These are phyloP conservation scores for Cossypha caffra DNA, from an alignment of 2,797 vertebrate species.

Conservation along the genomic window DNA sequence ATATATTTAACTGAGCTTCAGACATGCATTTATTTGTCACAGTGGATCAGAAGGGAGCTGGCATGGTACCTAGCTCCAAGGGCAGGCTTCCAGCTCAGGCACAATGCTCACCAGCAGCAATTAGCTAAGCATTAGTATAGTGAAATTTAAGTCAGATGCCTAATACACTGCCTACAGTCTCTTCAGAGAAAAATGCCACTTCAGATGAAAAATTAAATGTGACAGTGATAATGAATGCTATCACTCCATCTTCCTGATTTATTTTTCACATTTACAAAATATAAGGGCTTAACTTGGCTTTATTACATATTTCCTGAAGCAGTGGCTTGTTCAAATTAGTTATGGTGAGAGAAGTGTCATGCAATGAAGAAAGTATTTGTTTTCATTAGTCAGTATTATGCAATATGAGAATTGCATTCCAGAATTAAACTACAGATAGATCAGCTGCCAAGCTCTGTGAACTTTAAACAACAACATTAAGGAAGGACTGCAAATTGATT, in stretches of 20 bases:
- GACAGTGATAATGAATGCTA: neutral
- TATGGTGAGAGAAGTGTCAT: neutral
- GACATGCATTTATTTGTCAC: neutral
- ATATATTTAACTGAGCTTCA: neutral
- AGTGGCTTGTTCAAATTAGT: neutral
- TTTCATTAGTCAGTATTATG: neutral
- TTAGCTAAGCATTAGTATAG: neutral
- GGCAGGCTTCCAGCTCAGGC: neutral
- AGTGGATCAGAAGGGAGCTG: neutral
- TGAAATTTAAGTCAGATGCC: neutral
- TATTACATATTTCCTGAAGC: neutral
- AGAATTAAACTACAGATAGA: neutral
- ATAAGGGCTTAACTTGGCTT: neutral
- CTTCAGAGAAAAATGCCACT: neutral
- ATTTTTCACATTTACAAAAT: neutral
- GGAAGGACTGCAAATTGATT: neutral
- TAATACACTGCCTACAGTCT: neutral
- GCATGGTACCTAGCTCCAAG: neutral
- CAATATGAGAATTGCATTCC: neutral
- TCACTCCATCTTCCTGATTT: neutral
- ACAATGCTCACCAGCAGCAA: neutral
- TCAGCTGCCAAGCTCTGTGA: neutral
- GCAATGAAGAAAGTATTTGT: neutral
- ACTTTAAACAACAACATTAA: neutral
- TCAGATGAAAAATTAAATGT: neutral